Base-by-base conservation (phyloP, 2,113 vertebrate genomes). In the Sorex fumeus region DNA sequence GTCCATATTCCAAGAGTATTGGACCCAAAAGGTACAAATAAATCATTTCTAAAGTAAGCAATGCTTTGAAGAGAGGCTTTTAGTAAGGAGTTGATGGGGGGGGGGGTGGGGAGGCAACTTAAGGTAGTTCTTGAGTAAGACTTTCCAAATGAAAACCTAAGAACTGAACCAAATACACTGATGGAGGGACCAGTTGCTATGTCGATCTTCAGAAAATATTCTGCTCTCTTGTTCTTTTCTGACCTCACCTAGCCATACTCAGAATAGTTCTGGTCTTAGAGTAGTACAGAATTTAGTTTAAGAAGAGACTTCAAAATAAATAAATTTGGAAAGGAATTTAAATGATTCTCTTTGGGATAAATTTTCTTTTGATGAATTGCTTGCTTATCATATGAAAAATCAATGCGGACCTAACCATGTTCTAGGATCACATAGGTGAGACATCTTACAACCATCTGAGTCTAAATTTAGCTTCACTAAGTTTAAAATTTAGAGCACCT, bases 231-330 rank as follows among this genome's bases (percentile, higher is more conserved):
- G 21, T 28, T 93, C 78, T 94, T 91, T 93, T 83, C 85, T 93
- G 88, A 78, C 72, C 85, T 91, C 84, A 88, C 12, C 72, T 82
- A 92, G 88, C 36, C 21, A 8, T 81, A 43, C 18, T 87, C 4
- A 40, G 6, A 82, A 34, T 75, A 91, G 66, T 71, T 75, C 47
- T 28, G 62, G 36, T n/a, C 25, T 34, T 66, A 16, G 28, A 71
- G 74, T 66, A 34, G 28, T 13, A 76, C 36, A 77, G 45, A 92
- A 62, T 69, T 40, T 43, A 89, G 67, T 91, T 57, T 81, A 91
- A 86, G 66, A 53, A n/a, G 43, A 70, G 30, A 83, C 74, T 91
- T 60, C 57, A 60, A 80, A 86, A 79, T 40, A 12, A 53, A 85
- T 85, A 28, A 72, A 69, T 87, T 77, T 91, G 69, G 80, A 81